Evolutionary conservation across 92 coral and sea anemone genomes (phyloP).

Genomic region (Virgularia gustaviana): DNA sequence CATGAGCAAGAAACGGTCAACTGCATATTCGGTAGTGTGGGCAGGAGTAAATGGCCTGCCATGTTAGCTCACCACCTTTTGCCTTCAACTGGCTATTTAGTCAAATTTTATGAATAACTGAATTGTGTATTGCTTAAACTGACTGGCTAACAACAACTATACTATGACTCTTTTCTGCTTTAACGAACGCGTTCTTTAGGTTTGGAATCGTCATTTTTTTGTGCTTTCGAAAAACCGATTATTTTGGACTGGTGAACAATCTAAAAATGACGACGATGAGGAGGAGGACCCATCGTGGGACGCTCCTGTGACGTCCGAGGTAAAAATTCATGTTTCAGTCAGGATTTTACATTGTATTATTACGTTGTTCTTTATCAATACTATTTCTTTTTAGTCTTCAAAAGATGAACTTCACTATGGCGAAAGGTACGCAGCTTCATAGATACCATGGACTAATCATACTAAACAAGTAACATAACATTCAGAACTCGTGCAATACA

Average conservation of each 20-base stretch:
- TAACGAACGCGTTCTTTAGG: conserved; percentile 59
- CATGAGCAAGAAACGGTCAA: no score
- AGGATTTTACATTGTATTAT: neutral
- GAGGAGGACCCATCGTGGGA: conserved; percentile 76
- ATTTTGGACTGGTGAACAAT: conserved; percentile 96
- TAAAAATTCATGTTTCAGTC: neutral
- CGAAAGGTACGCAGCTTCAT: conserved; percentile 64
- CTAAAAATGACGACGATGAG: conserved; percentile 75
- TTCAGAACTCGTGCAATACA: neutral
- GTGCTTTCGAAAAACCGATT: conserved; percentile 77
- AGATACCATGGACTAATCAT: no score
- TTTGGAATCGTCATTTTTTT: conserved; percentile 94
- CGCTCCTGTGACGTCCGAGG: conserved; percentile 66
- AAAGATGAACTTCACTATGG: conserved; percentile 98
- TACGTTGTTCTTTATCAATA: neutral
- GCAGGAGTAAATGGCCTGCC: no score
- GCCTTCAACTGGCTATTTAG: no score
- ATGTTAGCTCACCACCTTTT: no score
- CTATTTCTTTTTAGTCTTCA: conserved; percentile 55
- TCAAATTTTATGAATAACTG: no score
- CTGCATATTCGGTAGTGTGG: no score
- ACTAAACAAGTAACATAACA: no score
- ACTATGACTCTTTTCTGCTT: no score
- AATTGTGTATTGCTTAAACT: no score
- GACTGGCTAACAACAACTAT: no score